These are phyloP conservation scores for Adelphocoris suturalis DNA, from an alignment of 2,888 invertebrate genomes.

Conservation along the genomic window DNA sequence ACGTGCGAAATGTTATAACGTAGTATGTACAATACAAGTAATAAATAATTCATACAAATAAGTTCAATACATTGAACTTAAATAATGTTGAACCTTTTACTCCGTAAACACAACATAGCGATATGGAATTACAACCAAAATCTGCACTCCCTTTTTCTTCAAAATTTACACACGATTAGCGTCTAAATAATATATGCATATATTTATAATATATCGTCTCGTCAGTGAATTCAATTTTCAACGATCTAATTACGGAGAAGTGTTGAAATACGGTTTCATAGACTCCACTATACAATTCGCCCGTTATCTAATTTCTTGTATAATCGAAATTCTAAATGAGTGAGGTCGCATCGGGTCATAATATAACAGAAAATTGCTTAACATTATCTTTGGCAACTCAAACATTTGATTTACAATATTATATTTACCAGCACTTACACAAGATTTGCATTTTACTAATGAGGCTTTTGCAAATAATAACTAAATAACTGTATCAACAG, in stretches of 20 bases:
- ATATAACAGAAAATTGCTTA: slow-evolving; percentile 4
- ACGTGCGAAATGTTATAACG: not conserved
- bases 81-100: not conserved
- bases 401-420: not conserved
- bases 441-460: not conserved
- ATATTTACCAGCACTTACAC: not conserved
- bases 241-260: not conserved
- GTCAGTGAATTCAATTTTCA: not conserved
- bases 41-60: slow-evolving; percentile 6
- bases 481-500: not conserved
- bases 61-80: not conserved
- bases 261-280: not conserved
- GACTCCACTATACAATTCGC: not conserved
- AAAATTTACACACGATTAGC: not conserved
- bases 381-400: slow-evolving; percentile 24
- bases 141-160: not conserved
- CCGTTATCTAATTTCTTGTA: not conserved
- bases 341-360: not conserved
- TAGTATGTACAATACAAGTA: not conserved
- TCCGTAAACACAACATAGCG: slow-evolving; percentile 28
- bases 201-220: not conserved
- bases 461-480: not conserved
- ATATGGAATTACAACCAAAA: not conserved
- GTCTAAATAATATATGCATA: not conserved
- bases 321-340: not conserved